These are phyloP conservation scores for Barbus barbus DNA, from an alignment of 2,113 vertebrate species.

Conservation along the genomic window DNA sequence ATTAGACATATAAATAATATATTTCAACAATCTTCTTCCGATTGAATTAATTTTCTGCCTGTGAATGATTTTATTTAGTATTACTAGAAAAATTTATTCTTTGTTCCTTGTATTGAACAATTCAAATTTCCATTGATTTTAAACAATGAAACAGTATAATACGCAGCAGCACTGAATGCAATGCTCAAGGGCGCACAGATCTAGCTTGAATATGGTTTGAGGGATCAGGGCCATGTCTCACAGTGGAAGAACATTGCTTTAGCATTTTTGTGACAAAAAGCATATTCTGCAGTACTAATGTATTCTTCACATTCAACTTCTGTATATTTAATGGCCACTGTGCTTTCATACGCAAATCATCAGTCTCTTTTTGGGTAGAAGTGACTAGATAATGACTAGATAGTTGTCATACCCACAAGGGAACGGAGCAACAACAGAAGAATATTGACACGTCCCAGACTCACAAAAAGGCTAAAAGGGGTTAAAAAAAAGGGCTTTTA, in stretches of 20 bases:
- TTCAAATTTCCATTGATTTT: constrained; percentile 16
- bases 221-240: not conserved
- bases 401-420: not conserved
- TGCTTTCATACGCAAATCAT: not conserved
- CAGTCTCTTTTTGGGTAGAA: not conserved
- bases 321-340: not conserved
- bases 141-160: not conserved
- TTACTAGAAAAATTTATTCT: not conserved
- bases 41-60: not conserved
- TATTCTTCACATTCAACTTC: not conserved
- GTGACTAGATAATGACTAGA: not conserved
- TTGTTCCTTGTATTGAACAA: not conserved
- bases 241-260: not conserved
- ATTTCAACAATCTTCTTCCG: constrained; percentile 22
- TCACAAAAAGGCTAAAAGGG: not conserved
- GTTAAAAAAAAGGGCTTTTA: not conserved
- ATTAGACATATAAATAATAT: constrained; percentile 43
- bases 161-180: not conserved
- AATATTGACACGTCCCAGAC: not conserved
- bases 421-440: not conserved
- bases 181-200: not conserved
- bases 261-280: not conserved
- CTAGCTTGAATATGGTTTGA: not conserved
- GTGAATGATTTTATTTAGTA: not conserved
- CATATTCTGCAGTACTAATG: not conserved